Evolutionary conservation across 2,113 vertebrate genomes (phyloP), one percentile per base, ranked within the genome.

Genomic region (Condylura cristata): DNA sequence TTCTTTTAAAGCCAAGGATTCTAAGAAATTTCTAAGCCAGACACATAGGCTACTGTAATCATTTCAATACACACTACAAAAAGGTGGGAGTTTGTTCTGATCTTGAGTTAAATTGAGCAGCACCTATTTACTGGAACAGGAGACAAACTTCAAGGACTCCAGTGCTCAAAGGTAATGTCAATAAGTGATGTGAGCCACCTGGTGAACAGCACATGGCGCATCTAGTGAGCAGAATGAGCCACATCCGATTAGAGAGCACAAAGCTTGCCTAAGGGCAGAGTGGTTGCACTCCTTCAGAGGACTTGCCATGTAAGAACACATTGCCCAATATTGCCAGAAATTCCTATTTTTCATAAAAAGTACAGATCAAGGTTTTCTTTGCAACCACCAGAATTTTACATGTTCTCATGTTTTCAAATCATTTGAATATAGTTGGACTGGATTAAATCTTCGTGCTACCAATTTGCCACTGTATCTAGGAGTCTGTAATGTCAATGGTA

Each of bases 1-100:
- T 58, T 32, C 30, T 76, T 81, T 89, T 86, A 61, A 96, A 90
- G 58, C 18, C 32, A 95, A 95, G 16, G 11, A 74, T n/a, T 93
- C 48, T 96, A 84, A 87, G 51, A 18, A 46, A 56, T 60, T 72
- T 74, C 32, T n/a, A 72, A 95, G n/a, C 56, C 76, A 91, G 17
- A 89, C 53, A 71, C 18, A 39, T 13, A 80, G 28, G 3, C 89
- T 85, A 37, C 17, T 26, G 10, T 7, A 66, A 32, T 87, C 75
- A 6, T 76, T 81, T 71, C 9, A 51, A 5, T 70, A 80, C 13
- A 48, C 2, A 18, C 51, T 34, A 3, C 4, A 24, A 48, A 89
- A 86, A 9, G 28, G 20, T 81, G 6, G 34, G 5, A 17, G 10
- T 48, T 86, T 66, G 1, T 92, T 18, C 14, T 65, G 3, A 86